Evolutionary conservation across 2,797 vertebrate genomes (phyloP), one percentile per base, ranked within the genome.

Genomic region (Centropyge bicolor): DNA sequence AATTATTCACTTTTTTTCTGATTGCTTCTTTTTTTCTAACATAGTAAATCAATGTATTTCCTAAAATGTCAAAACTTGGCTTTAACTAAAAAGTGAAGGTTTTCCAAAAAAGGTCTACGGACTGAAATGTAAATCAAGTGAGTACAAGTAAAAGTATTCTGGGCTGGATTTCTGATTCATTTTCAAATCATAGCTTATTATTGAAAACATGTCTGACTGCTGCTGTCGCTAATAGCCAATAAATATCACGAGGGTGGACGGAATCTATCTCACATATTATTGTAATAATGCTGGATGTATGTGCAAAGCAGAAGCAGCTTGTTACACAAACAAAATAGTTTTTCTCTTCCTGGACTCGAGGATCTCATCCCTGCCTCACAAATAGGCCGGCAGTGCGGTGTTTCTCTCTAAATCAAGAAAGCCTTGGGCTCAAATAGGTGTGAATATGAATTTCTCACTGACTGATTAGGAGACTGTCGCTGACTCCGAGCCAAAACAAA

Each of bases 401-500:
- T 71, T 76, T 65, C 56, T 27, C 54, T 74, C 22, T 70, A 24
- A 76, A 81, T 80, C 22, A 45, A 69, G n/a, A 9, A 38, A 48
- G 49, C 69, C 64, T 6, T 0, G 10, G 48, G 71, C 49, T 51
- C 69, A 75, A 67, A 73, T 60, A 60, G 55, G 67, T 81, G 82
- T 48, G 70, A 84, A 75, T 77, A 76, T 80, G 70, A 87, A 65
- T 84, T 65, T 80, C 52, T 75, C 75, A 35, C 52, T 68, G 74
- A 60, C 70, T 69, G 70, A 85, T 74, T 74, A 70, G 65, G 57
- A 73, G 49, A 48, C 66, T 72, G 24, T 22, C 8, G 2, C 52
- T 22, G 74, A 84, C 83, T 83, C 19, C 0, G 22, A 83, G 80
- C 82, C 83, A 87, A 86, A 80, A 80, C 66, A 72, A 76, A 80